Conservation (phyloP, 2,888 invertebrate species). For the Torymus tubicola region DNA sequence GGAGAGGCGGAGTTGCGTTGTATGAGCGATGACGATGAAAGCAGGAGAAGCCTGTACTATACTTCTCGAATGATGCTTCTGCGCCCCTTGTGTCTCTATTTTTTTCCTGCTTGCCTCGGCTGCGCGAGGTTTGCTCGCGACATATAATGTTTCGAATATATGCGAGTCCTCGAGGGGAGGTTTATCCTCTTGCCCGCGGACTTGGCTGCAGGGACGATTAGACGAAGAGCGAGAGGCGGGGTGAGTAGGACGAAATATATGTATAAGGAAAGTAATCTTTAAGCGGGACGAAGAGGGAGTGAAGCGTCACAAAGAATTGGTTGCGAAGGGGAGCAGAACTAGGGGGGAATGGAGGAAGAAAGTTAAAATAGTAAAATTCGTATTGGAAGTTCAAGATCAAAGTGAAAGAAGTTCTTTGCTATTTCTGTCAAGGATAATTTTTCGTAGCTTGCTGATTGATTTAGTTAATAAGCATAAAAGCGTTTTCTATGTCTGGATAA, state of each 20-base stretch:
- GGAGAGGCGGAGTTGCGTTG: background rate
- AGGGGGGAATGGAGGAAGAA: background rate
- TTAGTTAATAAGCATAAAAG: too few relatives aligned
- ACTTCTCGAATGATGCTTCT: too few relatives aligned
- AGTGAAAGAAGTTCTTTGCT: too few relatives aligned
- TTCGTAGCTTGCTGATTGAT: too few relatives aligned
- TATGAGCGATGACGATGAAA: background rate
- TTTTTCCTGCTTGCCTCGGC: background rate
- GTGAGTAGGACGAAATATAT: background rate
- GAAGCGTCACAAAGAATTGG: background rate
- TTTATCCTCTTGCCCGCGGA: background rate
- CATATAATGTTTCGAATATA: too few relatives aligned
- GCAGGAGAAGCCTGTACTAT: too few relatives aligned
- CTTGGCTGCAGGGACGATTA: slow-evolving; percentile 29
- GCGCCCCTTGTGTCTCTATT: background rate
- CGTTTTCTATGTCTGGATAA: too few relatives aligned
- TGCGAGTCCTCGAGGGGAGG: slow-evolving; percentile 24
- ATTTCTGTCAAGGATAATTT: too few relatives aligned
- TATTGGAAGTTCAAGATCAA: too few relatives aligned
- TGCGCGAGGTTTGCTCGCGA: background rate
- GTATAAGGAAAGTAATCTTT: slow-evolving; percentile 35
- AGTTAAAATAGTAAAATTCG: background rate
- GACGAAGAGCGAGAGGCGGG: background rate
- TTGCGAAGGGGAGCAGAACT: background rate
- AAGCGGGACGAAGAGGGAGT: background rate